Base-by-base conservation (phyloP, 2,797 vertebrate genomes). In the Mormyrops boulengeri region DNA sequence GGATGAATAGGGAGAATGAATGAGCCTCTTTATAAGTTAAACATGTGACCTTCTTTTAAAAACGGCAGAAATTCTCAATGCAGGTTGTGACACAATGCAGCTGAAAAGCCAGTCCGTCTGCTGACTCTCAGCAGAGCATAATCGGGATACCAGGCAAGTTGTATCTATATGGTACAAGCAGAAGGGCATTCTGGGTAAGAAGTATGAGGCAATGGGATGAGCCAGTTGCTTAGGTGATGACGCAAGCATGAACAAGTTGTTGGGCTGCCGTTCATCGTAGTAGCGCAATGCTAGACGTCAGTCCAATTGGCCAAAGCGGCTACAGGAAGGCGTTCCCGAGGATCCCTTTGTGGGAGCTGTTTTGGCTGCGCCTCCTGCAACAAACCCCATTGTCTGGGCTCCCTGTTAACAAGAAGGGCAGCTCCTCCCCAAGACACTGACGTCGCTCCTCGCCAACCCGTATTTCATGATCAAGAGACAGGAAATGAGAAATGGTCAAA, bases 11-110 rank as follows among this genome's bases (percentile, higher is more conserved):
- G 90, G 89, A 88, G 91, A 92, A 92, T 89, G 88, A 91, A 85
- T 91, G 89, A 85, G 90, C 49, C 89, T 91, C 89, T 92, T 92
- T 90, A 93, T 92, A 90, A 90, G 89, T 92, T 90, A 92, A 92
- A 92, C 90, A 93, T 93, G 92, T 93, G 92, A 93, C 91, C 91
- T 89, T 84, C 90, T 53, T 86, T 55, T 41, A 88, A 30, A 50
- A 82, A 82, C 34, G 22, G 92, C 89, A 90, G 88, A 90, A 88
- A 88, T 77, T 82, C 77, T 34, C 44, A 85, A 66, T 85, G 84
- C 82, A 88, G 80, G 73, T 89, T 47, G 89, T 90, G 89, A 53
- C 47, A 88, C 84, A 62, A 66, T 73, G 82, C 89, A 88, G 85
- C 26, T 50, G 22, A 30, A 90, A 85, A 89, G 89, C 90, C 89